Evolutionary conservation across 2,888 invertebrate species (phyloP).

Genomic region (Strigamia transsilvanica): DNA sequence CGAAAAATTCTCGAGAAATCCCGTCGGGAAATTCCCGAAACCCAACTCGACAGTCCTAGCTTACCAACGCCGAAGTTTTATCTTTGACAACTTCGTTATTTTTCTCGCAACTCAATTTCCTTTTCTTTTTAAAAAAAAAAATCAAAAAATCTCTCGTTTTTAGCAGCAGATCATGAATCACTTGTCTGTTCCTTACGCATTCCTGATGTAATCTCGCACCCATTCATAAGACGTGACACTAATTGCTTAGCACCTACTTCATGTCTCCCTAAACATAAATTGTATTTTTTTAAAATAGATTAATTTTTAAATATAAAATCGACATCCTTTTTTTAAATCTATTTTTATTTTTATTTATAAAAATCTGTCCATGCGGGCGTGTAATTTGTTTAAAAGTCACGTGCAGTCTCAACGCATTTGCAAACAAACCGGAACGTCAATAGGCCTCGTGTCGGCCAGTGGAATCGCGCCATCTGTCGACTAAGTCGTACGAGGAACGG

Average conservation of each 20-base stretch:
- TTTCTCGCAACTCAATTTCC: background rate
- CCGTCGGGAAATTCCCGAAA: no score
- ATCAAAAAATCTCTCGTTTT: background rate
- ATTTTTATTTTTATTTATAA: no score
- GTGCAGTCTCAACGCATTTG: background rate
- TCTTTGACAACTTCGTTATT: background rate
- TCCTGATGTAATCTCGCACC: slow-evolving; percentile 13
- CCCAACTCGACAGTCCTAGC: no score
- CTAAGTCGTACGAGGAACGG: slow-evolving; percentile 3
- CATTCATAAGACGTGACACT: slow-evolving; percentile 2
- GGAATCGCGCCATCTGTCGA: slow-evolving; percentile 5
- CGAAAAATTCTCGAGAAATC: no score
- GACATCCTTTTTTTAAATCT: background rate
- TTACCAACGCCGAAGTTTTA: no score
- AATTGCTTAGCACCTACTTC: slow-evolving; percentile 13
- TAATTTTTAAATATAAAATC: background rate
- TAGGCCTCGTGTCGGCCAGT: background rate
- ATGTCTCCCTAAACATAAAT: slow-evolving; percentile 7
- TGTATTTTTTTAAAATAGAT: no score
- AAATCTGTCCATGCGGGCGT: no score
- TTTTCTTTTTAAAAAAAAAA: no score
- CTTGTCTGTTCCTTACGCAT: slow-evolving; percentile 13
- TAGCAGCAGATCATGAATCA: slow-evolving; percentile 20
- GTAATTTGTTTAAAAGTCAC: slow-evolving; percentile 1
- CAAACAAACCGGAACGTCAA: background rate